Percentiles rank a stretch among this genome's conserved stretches.
Evolutionary conservation across 2,888 invertebrate species (phyloP).

Genomic region (Hemicrepidius hirtus): DNA sequence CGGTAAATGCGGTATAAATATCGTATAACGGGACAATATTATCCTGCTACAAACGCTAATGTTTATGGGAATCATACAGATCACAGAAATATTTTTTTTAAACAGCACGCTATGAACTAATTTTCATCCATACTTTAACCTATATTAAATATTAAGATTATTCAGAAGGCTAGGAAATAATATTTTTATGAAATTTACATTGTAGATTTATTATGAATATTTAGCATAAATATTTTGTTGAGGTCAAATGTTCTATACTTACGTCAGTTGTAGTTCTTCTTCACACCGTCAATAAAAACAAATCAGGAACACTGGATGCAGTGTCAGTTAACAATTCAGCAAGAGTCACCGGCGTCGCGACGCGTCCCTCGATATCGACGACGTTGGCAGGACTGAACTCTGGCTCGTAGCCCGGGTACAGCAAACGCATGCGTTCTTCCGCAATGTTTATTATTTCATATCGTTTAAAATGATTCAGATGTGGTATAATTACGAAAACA

Average conservation of each 20-base stretch:
- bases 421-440: slow-evolving; percentile 66
- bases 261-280: not conserved
- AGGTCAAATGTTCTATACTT: not conserved
- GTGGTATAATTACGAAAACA: slow-evolving; percentile 27
- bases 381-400: slow-evolving; percentile 64
- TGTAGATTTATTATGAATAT: too few relatives aligned
- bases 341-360: slow-evolving; percentile 61
- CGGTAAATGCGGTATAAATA: slow-evolving; percentile 13
- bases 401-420: slow-evolving; percentile 64
- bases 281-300: slow-evolving; percentile 6
- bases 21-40: not conserved
- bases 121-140: not conserved
- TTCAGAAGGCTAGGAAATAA: too few relatives aligned
- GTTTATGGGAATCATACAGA: not conserved
- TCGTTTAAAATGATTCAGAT: slow-evolving; percentile 46
- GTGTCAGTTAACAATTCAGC: slow-evolving; percentile 50
- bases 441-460: slow-evolving; percentile 68
- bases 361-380: slow-evolving; percentile 65
- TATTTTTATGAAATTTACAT: too few relatives aligned
- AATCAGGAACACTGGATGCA: slow-evolving; percentile 22
- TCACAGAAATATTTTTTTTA: too few relatives aligned
- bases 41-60: not conserved
- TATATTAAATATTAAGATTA: too few relatives aligned
- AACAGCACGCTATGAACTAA: not conserved
- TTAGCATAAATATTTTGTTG: too few relatives aligned